These are phyloP conservation scores for Rafetus swinhoei DNA, from an alignment of 2,113 vertebrate genomes.

Conservation along the genomic window DNA sequence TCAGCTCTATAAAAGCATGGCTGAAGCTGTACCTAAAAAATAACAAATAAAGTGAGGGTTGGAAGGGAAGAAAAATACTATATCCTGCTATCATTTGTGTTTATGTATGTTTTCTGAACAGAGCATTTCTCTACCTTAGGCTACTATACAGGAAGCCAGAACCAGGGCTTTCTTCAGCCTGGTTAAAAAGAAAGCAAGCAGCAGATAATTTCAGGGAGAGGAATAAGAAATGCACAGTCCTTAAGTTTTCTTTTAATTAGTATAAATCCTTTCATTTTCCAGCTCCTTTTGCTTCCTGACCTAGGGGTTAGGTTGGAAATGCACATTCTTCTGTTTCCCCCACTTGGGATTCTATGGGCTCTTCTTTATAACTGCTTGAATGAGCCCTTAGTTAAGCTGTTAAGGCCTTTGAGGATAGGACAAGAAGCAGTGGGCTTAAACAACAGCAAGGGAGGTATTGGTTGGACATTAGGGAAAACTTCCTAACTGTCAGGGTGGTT, in stretches of 20 bases:
- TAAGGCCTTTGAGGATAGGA: background rate
- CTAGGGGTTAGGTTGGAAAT: background rate
- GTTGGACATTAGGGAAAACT: no score
- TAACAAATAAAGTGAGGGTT: background rate
- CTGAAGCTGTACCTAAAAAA: background rate
- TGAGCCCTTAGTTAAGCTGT: background rate
- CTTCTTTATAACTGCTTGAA: background rate
- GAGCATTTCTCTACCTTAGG: background rate
- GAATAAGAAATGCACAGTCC: background rate
- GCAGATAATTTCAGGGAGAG: background rate
- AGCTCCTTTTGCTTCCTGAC: background rate
- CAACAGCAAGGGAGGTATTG: no score
- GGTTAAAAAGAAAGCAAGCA: background rate
- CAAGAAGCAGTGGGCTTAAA: no score
- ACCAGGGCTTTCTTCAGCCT: background rate
- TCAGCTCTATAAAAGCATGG: background rate
- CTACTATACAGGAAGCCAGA: background rate
- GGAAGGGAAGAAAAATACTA: background rate
- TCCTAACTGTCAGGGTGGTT: no score
- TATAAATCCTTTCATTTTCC: background rate
- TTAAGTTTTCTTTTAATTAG: background rate
- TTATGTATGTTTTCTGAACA: background rate
- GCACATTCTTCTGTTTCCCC: background rate
- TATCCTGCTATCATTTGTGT: background rate
- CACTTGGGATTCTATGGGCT: background rate